phyloP scores from a whole-genome alignment of 2,113 vertebrate genomes.

The Astatotilapia flaviijosephi region DNA sequence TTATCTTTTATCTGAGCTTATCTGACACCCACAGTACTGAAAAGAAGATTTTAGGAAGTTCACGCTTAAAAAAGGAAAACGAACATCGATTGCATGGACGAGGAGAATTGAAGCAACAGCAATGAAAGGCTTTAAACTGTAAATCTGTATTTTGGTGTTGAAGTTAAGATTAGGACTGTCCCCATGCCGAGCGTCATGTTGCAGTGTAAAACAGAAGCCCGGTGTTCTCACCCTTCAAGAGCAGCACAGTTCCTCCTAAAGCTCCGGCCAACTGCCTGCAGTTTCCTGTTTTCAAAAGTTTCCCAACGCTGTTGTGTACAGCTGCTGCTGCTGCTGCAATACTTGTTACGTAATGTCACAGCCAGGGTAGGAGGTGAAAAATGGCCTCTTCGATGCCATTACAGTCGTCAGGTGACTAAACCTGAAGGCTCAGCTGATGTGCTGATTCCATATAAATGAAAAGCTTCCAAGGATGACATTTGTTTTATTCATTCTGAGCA shows the following conservation, averaged over 20 bases:
- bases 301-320: slow-evolving; percentile 9
- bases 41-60: neutral
- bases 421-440: neutral
- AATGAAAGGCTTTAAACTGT: neutral
- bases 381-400: neutral
- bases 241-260: neutral
- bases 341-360: neutral
- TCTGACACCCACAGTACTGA: neutral
- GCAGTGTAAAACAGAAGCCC: neutral
- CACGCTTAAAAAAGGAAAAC: neutral
- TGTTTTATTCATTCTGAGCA: neutral
- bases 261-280: slow-evolving; percentile 17
- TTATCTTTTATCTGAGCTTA: neutral
- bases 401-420: neutral
- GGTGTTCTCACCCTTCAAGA: neutral
- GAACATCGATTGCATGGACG: accelerated
- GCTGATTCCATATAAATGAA: neutral
- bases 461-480: neutral
- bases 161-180: neutral
- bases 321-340: neutral
- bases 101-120: neutral
- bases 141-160: neutral
- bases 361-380: neutral
- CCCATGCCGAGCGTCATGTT: neutral
- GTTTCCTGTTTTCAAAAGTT: slow-evolving; percentile 63